phyloP scores from a whole-genome alignment of 2,888 invertebrate species.

The Nephrotoma guestfalica region DNA sequence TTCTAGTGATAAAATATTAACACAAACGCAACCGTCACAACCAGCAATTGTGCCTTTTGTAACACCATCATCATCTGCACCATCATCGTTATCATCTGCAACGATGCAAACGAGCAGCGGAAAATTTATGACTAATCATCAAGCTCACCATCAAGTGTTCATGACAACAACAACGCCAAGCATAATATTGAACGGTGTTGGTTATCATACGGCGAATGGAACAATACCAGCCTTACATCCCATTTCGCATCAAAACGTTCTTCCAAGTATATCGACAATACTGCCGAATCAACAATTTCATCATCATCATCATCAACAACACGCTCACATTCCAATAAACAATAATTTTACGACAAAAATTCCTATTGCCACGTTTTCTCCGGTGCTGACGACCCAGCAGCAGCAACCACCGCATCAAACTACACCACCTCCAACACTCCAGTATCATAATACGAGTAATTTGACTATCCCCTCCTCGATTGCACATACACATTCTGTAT shows the following conservation, averaged over 20 bases:
- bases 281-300: constrained; percentile 10
- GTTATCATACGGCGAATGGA: constrained; percentile 10
- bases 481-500: neutral
- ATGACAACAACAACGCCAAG: constrained; percentile 30
- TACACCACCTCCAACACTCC: neutral
- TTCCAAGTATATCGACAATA: constrained; percentile 13
- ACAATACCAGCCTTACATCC: constrained; percentile 28
- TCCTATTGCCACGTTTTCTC: neutral
- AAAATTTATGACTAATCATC: neutral
- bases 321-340: constrained; percentile 1
- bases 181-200: constrained; percentile 27
- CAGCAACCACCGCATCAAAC: constrained; percentile 3
- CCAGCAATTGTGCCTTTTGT: constrained; percentile 12
- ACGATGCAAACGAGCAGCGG: neutral
- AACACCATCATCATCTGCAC: constrained; percentile 9
- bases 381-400: neutral
- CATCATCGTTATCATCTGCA: constrained; percentile 2
- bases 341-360: neutral
- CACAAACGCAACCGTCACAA: constrained; percentile 6
- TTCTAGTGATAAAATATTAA: neutral
- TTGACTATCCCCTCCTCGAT: neutral
- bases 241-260: constrained; percentile 15
- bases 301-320: constrained; percentile 4
- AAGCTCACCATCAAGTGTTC: constrained; percentile 19
- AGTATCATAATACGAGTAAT: neutral